Percentiles rank a stretch among this genome's conserved stretches.
Evolutionary conservation across 2,888 invertebrate species (phyloP).

Genomic region (Tenthredo scrophulariae): DNA sequence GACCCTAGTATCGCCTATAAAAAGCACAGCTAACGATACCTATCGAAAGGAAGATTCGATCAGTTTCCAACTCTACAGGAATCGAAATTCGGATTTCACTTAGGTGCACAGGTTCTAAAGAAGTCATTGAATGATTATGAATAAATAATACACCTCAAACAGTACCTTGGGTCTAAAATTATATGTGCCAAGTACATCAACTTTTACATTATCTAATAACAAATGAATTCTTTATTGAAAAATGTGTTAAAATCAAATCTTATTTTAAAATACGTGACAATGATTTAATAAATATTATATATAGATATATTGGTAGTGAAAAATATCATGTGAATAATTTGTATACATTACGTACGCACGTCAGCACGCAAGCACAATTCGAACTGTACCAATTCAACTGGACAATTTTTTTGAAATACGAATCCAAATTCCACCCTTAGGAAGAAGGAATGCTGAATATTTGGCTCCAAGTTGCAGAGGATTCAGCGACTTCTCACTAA

Average conservation of each 20-base stretch:
- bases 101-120: neutral
- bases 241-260: no score
- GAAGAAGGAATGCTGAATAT: neutral
- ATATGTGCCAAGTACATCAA: neutral
- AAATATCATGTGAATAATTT: neutral
- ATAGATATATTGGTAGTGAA: no score
- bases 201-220: neutral
- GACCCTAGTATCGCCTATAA: slow-evolving; percentile 30
- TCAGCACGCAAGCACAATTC: neutral
- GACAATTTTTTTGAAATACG: neutral
- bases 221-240: no score
- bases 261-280: no score
- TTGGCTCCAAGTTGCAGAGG: neutral
- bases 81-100: neutral
- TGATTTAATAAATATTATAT: no score
- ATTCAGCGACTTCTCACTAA: neutral
- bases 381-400: neutral
- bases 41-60: neutral
- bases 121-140: neutral
- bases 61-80: neutral
- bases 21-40: slow-evolving; percentile 2
- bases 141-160: neutral
- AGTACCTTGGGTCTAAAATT: neutral
- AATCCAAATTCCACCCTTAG: neutral
- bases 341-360: neutral